Evolutionary conservation across 2,797 vertebrate species (phyloP), one percentile per base, ranked within the genome.

Genomic region (Periparus ater): DNA sequence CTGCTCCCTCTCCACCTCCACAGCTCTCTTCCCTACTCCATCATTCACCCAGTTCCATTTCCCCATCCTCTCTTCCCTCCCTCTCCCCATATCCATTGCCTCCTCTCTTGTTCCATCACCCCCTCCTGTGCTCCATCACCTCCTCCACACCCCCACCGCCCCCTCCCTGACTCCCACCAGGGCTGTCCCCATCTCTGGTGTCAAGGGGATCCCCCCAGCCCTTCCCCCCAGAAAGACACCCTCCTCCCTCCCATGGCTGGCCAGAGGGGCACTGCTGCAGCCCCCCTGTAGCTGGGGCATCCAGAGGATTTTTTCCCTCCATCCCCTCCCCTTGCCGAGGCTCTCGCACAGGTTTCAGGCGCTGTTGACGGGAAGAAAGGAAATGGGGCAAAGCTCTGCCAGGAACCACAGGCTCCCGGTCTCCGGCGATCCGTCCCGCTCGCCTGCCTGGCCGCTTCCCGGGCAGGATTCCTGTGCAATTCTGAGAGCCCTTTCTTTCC

Each of bases 341-440:
- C 71, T 90, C 67, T 68, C 1, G 53, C 40, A 13, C 86, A 92
- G 93, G 88, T 96, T 86, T 93, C 62, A 45, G 51, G 70, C 23
- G 4, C 92, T 92, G 71, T 91, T 96, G 96, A 93, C 90, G 93
- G 91, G 89, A 96, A 95, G 93, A 92, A 86, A 95, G 96, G 92
- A 95, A 97, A 93, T 71, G 86, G 94, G 90, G 89, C 85, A 81
- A 85, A 90, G 68, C 38, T 87, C 54, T 95, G 95, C 96, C 96
- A 97, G 95, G 94, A 97, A 96, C 94, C 95, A 90, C 96, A 96
- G 94, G 90, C 96, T 95, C 89, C 95, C 11, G 13, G 74, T 85
- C 94, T 96, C 96, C 86, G 36, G 87, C 25, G 72, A 77, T 91
- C 27, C 27, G 79, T 81, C 86, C 50, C 7, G 16, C 93, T 95